A percentile compares a stretch with the other conserved stretches of the same genome.
Conservation (phyloP, 2,797 vertebrate genomes). For the Hirundo rustica region DNA sequence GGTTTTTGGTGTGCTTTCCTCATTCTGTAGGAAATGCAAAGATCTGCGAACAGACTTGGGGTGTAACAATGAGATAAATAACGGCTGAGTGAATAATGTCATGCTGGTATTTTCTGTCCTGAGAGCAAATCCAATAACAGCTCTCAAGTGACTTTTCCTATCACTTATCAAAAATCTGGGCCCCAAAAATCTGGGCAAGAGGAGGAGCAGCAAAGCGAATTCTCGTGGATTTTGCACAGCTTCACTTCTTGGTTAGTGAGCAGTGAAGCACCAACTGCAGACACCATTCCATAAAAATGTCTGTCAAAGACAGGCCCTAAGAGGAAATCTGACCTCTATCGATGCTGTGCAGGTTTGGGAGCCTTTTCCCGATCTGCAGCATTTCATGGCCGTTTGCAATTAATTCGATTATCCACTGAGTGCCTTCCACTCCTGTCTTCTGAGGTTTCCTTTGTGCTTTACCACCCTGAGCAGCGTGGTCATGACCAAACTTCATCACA, state of each 20-base stretch:
- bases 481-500: background rate
- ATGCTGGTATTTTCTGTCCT: background rate
- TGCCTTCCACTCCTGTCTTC: background rate
- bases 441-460: background rate
- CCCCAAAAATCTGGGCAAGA: background rate
- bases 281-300: background rate
- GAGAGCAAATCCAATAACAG: background rate
- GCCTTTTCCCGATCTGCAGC: background rate
- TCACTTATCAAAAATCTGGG: background rate
- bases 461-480: background rate
- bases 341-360: background rate
- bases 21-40: background rate
- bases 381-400: background rate
- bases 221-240: background rate
- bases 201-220: background rate
- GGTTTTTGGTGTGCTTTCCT: background rate
- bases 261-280: background rate
- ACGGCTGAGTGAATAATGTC: background rate
- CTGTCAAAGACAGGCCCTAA: background rate
- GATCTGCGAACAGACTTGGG: background rate
- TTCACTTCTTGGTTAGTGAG: background rate
- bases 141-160: background rate
- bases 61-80: background rate
- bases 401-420: background rate
- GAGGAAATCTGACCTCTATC: rapidly evolving